Evolutionary conservation across 2,113 vertebrate genomes (phyloP).

Genomic region (Corythornis vintsioides): DNA sequence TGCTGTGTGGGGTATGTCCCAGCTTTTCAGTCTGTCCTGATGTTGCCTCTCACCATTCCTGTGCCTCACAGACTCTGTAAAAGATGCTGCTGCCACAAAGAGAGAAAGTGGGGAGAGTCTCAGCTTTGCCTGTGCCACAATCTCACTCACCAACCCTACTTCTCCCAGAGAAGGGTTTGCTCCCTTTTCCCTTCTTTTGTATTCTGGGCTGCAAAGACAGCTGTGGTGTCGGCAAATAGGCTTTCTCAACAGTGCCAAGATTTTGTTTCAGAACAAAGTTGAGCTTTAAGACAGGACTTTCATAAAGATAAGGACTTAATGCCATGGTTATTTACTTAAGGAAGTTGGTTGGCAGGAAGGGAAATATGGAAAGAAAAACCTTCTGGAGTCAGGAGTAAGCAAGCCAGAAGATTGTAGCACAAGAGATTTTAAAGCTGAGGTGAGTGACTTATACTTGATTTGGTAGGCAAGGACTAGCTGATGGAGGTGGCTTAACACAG

Average conservation of each 20-base stretch:
- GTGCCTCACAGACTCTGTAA: neutral
- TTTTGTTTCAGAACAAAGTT: neutral
- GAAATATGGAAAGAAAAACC: neutral
- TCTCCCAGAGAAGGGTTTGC: neutral
- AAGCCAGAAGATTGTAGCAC: neutral
- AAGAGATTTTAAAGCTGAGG: neutral
- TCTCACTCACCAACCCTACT: neutral
- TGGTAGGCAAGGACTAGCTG: neutral
- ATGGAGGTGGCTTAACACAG: neutral
- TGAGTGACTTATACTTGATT: neutral
- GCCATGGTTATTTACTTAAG: neutral
- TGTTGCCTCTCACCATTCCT: neutral
- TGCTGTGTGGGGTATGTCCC: fast-evolving
- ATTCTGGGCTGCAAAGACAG: neutral
- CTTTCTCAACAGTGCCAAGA: neutral
- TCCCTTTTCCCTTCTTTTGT: neutral
- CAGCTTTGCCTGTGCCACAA: neutral
- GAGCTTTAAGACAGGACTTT: neutral
- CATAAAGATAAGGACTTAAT: neutral
- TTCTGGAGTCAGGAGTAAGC: neutral
- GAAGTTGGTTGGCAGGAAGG: neutral
- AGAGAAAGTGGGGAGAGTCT: neutral
- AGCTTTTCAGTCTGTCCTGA: neutral
- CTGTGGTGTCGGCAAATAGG: neutral
- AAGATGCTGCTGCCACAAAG: neutral